Evolutionary conservation across 92 coral and sea anemone species (phyloP), one percentile per base, ranked within the genome.

Genomic region (Umimayanthus kanabou): DNA sequence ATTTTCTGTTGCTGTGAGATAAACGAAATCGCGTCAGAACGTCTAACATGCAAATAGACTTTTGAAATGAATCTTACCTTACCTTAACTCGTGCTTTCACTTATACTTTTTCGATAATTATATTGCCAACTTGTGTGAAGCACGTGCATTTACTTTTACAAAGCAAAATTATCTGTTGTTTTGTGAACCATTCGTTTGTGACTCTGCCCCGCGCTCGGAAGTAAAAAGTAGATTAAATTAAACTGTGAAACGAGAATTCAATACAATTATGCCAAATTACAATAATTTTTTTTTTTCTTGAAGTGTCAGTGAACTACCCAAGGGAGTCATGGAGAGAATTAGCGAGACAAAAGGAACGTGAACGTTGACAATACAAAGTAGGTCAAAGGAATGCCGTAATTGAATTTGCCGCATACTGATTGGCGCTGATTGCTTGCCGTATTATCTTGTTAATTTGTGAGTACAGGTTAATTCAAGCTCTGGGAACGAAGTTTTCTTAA

Each of bases 281-380:
- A 80, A 61, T 61, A 78, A 72, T 26, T 61, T 0, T 18, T 39
- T 18, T 39, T 61, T 80, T 33, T 18, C 30, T 58, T 33, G 47
- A 80, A 16, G 85, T 80, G 85, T 80, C 73, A 61, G 16, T 49
- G 70, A 2, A 20, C 37, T 39, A 81, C 85, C 50, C 85, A 39
- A 57, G 85, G 85, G 85, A 81, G 74, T 43, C 50, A 22, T 37
- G 11, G 57, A 64, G n/a, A 37, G 30, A 74, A 18, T 64, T 61
- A 37, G 28, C 58, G 58, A 9, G 15, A 81, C 85, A 81, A 81
- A 30, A 53, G 28, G 20, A 37, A 77, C 28, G 71, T 6, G 85
- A 20, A 43, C 29, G 28, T n/a, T 45, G 47, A 26, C 47, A 18
- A 47, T 20, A 47, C 47, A 77, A 37, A 40, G 39, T 16, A 58